Evolutionary conservation across 2,888 invertebrate species (phyloP).

Genomic region (Melipona beecheii): DNA sequence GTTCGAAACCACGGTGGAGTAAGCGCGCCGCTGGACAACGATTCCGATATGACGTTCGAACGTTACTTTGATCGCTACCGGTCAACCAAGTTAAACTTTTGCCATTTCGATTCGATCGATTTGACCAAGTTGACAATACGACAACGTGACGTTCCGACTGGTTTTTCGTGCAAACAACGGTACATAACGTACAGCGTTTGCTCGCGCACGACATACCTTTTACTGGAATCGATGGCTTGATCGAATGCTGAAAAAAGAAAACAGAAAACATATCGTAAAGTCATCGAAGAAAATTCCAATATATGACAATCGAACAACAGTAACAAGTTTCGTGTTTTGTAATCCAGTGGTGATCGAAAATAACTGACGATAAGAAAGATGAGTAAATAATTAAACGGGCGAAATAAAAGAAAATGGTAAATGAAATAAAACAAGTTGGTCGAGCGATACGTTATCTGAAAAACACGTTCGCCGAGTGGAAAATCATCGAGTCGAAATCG

Average conservation of each 20-base stretch:
- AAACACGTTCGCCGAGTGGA: neutral
- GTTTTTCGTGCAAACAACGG: neutral
- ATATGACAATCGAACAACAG: slow-evolving; percentile 59
- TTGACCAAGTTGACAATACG: neutral
- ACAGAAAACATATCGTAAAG: slow-evolving; percentile 39
- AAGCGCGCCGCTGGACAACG: neutral
- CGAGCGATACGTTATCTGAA: neutral
- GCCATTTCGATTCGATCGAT: neutral
- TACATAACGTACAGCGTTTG: neutral
- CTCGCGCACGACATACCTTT: slow-evolving; percentile 77
- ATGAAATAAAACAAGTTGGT: neutral
- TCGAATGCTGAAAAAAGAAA: slow-evolving; percentile 78
- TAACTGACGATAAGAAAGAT: neutral
- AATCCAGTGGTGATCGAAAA: slow-evolving; percentile 3
- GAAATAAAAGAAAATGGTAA: neutral
- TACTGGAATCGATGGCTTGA: slow-evolving; percentile 82
- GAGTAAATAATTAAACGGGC: neutral
- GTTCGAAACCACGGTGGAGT: neutral
- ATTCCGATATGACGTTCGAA: neutral
- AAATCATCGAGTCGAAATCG: neutral
- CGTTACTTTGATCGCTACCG: neutral
- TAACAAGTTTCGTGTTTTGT: slow-evolving; percentile 26
- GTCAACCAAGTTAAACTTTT: neutral
- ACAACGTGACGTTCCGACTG: neutral
- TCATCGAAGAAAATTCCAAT: slow-evolving; percentile 19